These are phyloP conservation scores for Paramuricea clavata DNA, from an alignment of 92 coral and sea anemone species.

Conservation along the genomic window DNA sequence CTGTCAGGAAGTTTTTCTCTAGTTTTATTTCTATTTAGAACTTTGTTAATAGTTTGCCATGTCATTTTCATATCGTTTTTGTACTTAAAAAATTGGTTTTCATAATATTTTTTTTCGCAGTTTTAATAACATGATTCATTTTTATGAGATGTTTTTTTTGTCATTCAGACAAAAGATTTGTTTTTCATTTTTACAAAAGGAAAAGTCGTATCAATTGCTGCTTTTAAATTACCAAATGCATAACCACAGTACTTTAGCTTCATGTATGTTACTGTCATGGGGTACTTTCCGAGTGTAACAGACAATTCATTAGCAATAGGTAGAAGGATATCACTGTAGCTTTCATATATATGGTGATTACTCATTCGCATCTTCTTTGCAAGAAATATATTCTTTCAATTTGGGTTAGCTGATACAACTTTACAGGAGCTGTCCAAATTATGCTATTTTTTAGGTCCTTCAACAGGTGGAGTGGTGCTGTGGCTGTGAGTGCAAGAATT, in stretches of 20 bases:
- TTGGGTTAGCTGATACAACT: conserved; percentile 65
- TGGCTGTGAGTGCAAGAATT: not conserved
- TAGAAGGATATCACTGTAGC: conserved; percentile 37
- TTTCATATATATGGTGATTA: conserved; percentile 58
- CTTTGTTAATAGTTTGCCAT: no score
- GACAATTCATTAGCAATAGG: conserved; percentile 52
- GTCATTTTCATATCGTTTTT: no score
- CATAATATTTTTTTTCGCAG: no score
- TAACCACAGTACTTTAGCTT: conserved; percentile 60
- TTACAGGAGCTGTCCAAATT: conserved; percentile 40
- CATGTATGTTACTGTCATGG: conserved; percentile 46
- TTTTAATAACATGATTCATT: no score
- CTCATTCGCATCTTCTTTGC: conserved; percentile 64
- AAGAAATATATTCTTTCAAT: conserved; percentile 62
- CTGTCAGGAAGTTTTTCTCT: no score
- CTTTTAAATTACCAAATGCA: no score
- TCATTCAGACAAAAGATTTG: no score
- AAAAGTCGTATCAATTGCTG: no score
- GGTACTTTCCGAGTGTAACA: conserved; percentile 9
- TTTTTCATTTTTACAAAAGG: no score
- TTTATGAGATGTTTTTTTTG: no score
- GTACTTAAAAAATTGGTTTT: no score
- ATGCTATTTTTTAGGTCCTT: conserved; percentile 23
- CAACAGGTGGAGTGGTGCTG: not conserved
- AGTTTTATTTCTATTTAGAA: no score